phyloP scores from a whole-genome alignment of 2,797 vertebrate genomes.

The Limosa lapponica region DNA sequence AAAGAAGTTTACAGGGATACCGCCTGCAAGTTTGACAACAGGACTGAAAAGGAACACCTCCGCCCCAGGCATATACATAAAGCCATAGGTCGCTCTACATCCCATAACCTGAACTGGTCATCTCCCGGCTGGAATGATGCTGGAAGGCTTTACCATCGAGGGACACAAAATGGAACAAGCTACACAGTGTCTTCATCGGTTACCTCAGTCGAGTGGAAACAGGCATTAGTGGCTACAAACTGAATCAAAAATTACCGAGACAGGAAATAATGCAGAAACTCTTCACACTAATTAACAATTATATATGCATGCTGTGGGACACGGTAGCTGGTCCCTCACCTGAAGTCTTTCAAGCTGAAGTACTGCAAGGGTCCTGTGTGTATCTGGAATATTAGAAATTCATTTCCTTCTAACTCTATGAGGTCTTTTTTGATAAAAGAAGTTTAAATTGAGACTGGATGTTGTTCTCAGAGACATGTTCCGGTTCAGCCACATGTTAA shows the following conservation, averaged over 20 bases:
- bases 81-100: background rate
- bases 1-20: background rate
- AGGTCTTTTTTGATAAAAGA: background rate
- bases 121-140: background rate
- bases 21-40: background rate
- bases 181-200: background rate
- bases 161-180: background rate
- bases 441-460: background rate
- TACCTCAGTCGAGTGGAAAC: background rate
- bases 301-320: background rate
- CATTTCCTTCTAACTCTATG: background rate
- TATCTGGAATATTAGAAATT: background rate
- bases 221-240: background rate
- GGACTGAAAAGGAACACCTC: background rate
- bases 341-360: background rate
- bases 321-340: background rate
- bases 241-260: background rate
- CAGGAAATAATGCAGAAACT: background rate
- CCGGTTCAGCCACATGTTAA: background rate
- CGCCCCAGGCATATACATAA: background rate
- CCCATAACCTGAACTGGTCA: background rate
- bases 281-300: background rate
- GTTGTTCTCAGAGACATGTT: background rate
- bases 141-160: accelerated
- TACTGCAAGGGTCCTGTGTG: background rate